Evolutionary conservation across 2,113 vertebrate genomes (phyloP).

Genomic region (Carettochelys insculpta): DNA sequence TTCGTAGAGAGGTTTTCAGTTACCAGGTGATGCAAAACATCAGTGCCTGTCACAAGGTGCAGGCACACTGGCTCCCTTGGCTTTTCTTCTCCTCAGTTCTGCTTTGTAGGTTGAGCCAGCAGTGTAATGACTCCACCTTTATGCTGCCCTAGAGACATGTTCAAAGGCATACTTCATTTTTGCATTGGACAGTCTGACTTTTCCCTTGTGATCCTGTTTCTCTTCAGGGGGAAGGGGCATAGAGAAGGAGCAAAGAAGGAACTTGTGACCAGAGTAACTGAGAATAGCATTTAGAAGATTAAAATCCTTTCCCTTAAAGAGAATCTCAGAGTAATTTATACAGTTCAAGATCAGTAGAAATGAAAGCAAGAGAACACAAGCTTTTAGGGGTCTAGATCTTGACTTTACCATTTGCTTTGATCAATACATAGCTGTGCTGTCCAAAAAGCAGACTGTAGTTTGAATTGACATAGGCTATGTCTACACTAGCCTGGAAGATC

Average conservation of each 20-base stretch:
- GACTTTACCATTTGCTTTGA: background rate
- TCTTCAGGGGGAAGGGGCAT: no score
- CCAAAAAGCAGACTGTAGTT: background rate
- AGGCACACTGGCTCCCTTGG: fast-evolving
- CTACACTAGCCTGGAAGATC: no score
- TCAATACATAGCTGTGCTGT: fast-evolving
- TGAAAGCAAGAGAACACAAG: background rate
- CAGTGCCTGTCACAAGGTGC: fast-evolving
- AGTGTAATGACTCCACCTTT: fast-evolving
- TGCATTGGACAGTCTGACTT: background rate
- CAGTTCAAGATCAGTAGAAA: background rate
- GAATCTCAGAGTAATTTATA: background rate
- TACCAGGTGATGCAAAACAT: background rate
- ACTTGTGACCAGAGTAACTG: background rate
- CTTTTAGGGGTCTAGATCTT: fast-evolving
- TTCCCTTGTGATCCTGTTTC: background rate
- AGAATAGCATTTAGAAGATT: background rate
- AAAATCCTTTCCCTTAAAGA: background rate
- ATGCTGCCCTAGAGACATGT: background rate
- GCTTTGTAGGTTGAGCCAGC: background rate
- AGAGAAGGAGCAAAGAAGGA: background rate
- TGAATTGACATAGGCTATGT: no score
- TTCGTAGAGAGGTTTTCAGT: background rate
- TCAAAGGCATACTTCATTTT: background rate
- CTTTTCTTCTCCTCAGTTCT: background rate